phyloP scores from a whole-genome alignment of 2,797 vertebrate genomes.

The Lycodopsis pacificus region DNA sequence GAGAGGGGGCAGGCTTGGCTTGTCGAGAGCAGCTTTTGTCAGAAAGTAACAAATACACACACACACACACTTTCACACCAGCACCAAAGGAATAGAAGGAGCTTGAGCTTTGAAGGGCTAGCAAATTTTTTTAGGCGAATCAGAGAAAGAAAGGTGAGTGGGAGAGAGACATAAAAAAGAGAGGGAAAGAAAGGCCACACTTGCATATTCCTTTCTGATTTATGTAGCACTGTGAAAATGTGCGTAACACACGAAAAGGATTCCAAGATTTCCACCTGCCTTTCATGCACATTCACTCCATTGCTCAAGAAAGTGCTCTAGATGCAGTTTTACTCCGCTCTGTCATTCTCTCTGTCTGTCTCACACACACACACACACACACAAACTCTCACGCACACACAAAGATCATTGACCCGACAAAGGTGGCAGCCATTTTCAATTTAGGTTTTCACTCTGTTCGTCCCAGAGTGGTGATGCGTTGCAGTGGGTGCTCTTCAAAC shows the following conservation, averaged over 20 bases:
- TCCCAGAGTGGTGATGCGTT: conserved; percentile 55
- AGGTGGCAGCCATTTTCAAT: conserved; percentile 66
- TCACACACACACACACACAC: not conserved
- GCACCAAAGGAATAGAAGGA: conserved; percentile 21
- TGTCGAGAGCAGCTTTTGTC: conserved; percentile 71
- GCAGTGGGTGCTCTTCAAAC: conserved; percentile 35
- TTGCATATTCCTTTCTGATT: conserved; percentile 61
- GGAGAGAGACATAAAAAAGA: conserved; percentile 10
- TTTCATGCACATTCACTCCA: conserved; percentile 66
- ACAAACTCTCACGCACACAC: conserved; percentile 13
- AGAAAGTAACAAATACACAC: conserved; percentile 48
- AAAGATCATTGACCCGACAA: conserved; percentile 60
- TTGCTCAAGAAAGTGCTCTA: conserved; percentile 61
- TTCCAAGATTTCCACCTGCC: conserved; percentile 65
- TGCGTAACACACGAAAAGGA: conserved; percentile 58
- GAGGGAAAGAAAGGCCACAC: conserved; percentile 27
- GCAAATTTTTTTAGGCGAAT: conserved; percentile 21
- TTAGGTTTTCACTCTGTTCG: conserved; percentile 56
- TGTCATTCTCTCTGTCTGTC: conserved; percentile 10
- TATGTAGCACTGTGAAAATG: conserved; percentile 65
- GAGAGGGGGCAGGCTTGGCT: conserved; percentile 62
- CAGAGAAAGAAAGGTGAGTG: conserved; percentile 2
- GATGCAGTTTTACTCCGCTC: conserved; percentile 48
- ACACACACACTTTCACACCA: conserved; percentile 10
- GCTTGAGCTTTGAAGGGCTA: conserved; percentile 23